Base-by-base conservation (phyloP, 2,888 invertebrate species). In the Amiota communis region DNA sequence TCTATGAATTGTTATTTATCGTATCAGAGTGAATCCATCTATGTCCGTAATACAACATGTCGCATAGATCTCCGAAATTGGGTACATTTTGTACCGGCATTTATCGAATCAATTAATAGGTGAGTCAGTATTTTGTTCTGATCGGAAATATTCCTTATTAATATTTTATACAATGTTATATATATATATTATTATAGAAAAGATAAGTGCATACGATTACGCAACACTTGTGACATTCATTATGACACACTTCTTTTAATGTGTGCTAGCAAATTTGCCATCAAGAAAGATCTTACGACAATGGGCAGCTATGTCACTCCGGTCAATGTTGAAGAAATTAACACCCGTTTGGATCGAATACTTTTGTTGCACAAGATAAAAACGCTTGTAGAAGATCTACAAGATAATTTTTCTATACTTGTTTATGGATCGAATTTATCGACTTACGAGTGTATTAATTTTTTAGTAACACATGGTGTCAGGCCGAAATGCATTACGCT, bases 301-400 rank as follows among this genome's bases (percentile, higher is more conserved):
- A 36, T 0, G 36, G 8, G 8, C 2, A 49, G 17, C 10, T 67
- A 48, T 47, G 9, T 17, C 8, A 13, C 12, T 0, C 88, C 89
- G 0, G n/a, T 72, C 0, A 88, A 88, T 64, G 86, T 87, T 70
- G 59, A 83, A 0, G 82, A 89, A 47, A 68, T 87, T 10, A 88
- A 88, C 59, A 72, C 57, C 70, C 85, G 88, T 0, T 70, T 88
- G 12, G 87, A 88, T 69, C 86, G 84, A 53, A 76, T 89, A 0
- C 13, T 83, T 13, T 74, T 87, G 8, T 87, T 80, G 65, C 80
- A 89, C 20, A 87, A 87, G 72, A 23, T 88, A 0, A 69, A 77
- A 0, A 69, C 79, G 1, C 70, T 87, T 0, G 12, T 76, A 2
- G 75, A 74, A 9, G 74, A 77, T 1, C 48, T 75, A 9, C 64